Evolutionary conservation across 2,113 vertebrate genomes (phyloP), one percentile per base, ranked within the genome.

Genomic region (Sceloporus undulatus): DNA sequence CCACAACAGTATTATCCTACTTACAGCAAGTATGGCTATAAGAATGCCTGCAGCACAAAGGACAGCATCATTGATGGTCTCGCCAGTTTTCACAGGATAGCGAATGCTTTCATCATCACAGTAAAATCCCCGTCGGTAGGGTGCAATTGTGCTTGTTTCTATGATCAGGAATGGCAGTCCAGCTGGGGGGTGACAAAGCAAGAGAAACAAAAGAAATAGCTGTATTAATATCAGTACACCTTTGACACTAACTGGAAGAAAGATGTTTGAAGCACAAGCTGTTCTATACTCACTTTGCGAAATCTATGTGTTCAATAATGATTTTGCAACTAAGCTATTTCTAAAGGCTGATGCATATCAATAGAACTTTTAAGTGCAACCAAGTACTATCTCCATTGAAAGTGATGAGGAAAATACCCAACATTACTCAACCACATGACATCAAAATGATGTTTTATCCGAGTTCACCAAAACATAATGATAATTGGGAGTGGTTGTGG

Each of bases 111-210:
- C 98, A 0, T 99, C 98, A 0, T 96, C 94, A 90, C 98, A 99
- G 96, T 99, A 99, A 97, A 99, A 99, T 74, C 99, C 98, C 86
- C 98, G 96, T 88, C 94, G 97, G 96, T 99, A 99, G 84, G 99
- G 98, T 88, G 97, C 97, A 94, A 99, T 98, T 97, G 98, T 98
- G 98, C 98, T 99, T 62, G 98, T 98, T 97, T 99, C 98, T 87
- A 99, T 99, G 97, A 99, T 98, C 97, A 99, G 97, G 97, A 99
- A 99, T 94, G 99, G 99, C 94, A 99, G 97, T 95, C 97, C 98
- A 87, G 98, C 98, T 99, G 94, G 93, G 94, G 84, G 94, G 95
- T 96, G 14, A 92, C 94, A 92, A 74, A 87, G 86, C 34, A 85
- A 94, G 92, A 92, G 38, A 77, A 89, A 84, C 94, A 42, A 95